Evolutionary conservation across 1,140 invertebrate species (phyloP), one percentile per base, ranked within the genome.

Genomic region (Drosophila rufa): DNA sequence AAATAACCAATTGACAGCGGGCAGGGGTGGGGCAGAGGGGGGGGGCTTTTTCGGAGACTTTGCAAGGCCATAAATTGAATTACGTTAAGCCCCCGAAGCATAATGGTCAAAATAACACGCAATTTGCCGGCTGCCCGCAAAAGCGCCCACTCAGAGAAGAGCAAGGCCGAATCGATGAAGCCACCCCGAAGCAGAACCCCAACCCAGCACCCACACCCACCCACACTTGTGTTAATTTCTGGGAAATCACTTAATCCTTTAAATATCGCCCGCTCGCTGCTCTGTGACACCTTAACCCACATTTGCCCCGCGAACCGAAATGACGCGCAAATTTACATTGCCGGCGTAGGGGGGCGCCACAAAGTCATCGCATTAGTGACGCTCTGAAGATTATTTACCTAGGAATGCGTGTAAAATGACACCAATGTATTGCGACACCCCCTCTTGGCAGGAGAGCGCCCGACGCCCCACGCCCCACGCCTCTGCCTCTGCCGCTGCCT

Each of bases 191-290:
- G 42, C 38, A 30, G 9, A 36, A 2, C 33, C 22, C 51, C 40
- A 38, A 33, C 25, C 30, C 40, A 25, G 19, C 25, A 40, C 25
- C 61, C 25, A 33, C 47, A 14, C 40, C 27, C 59, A 25, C 36
- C 45, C 36, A 9, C 33, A 25, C 36, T 70, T 64, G 82, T 76
- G 70, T 90, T 89, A 84, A 90, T 85, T 86, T 70, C 71, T 51
- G 62, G 66, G 68, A 80, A 90, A 85, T 91, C 85, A 91, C 82
- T 90, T 90, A 90, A 90, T 91, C 86, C 86, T 86, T 90, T 91
- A 76, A 79, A 82, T 76, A 90, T 84, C 56, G 59, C 40, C 36
- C 46, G 64, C 22, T 45, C 33, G 50, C 15, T 79, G 78, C 43
- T 43, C 56, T 53, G 48, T 84, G 78, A 76, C 81, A 89, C 70